These are phyloP conservation scores for Ornithoptera alexandrae DNA, from an alignment of 2,888 invertebrate species.

Conservation along the genomic window DNA sequence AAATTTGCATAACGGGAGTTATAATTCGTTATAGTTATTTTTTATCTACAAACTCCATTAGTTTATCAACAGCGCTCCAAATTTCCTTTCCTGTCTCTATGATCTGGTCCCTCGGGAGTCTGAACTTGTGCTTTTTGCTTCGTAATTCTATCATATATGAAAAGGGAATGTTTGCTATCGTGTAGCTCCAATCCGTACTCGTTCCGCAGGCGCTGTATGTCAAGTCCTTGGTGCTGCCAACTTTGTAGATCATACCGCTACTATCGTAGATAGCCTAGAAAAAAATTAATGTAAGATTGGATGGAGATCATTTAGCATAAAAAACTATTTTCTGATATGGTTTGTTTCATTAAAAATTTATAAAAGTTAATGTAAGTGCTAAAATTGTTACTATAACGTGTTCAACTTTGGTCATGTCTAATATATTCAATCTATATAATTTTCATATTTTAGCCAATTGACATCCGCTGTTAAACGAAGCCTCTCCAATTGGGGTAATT, in stretches of 20 bases:
- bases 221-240: conserved; percentile 68
- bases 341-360: too few relatives aligned
- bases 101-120: conserved; percentile 63
- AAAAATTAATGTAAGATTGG: background rate
- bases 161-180: conserved; percentile 66
- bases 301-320: too few relatives aligned
- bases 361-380: too few relatives aligned
- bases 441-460: too few relatives aligned
- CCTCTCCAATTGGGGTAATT: too few relatives aligned
- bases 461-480: too few relatives aligned
- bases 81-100: conserved; percentile 60
- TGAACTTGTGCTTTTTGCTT: conserved; percentile 60
- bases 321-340: too few relatives aligned
- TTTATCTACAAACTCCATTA: conserved; percentile 62
- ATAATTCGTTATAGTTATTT: background rate
- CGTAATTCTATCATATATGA: conserved; percentile 71
- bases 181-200: conserved; percentile 72
- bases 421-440: too few relatives aligned
- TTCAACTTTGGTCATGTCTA: too few relatives aligned
- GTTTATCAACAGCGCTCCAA: conserved; percentile 57
- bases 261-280: conserved; percentile 66
- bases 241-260: conserved; percentile 64
- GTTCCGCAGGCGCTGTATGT: conserved; percentile 71
- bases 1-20: background rate
- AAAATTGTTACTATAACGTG: too few relatives aligned